Evolutionary conservation across 2,113 vertebrate species (phyloP).

Genomic region (Misgurnus mizolepis): DNA sequence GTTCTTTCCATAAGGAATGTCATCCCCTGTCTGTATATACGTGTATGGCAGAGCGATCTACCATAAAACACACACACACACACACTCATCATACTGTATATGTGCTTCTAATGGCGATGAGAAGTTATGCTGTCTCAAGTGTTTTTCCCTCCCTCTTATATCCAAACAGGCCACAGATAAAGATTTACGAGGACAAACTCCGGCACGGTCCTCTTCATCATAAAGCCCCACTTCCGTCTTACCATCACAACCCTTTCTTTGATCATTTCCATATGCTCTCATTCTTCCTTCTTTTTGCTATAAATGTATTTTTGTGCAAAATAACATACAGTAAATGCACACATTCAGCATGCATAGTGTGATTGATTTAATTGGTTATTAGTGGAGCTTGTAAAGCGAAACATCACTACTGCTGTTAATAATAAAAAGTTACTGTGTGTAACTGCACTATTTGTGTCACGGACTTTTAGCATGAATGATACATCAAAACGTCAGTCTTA

Average conservation of each 20-base stretch:
- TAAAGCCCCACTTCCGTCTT: slow-evolving; percentile 41
- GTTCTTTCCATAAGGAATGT: slow-evolving; percentile 7
- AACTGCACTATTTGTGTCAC: too few relatives aligned
- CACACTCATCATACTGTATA: not conserved
- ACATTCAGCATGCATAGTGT: not conserved
- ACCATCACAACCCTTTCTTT: slow-evolving; percentile 28
- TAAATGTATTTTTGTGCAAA: not conserved
- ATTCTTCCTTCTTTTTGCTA: not conserved
- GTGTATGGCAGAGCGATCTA: slow-evolving; percentile 21
- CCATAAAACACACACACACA: slow-evolving; percentile 23
- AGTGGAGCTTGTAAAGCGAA: too few relatives aligned
- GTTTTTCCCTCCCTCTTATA: slow-evolving; percentile 24
- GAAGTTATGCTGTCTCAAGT: slow-evolving; percentile 19
- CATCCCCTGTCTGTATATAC: not conserved
- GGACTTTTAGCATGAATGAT: too few relatives aligned
- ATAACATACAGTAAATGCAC: too few relatives aligned
- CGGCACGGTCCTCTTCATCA: slow-evolving; percentile 21
- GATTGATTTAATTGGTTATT: slow-evolving; percentile 15
- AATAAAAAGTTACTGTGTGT: too few relatives aligned
- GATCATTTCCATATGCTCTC: slow-evolving; percentile 36
- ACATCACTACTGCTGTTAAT: too few relatives aligned
- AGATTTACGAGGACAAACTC: slow-evolving; percentile 30
- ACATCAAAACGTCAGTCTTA: too few relatives aligned
- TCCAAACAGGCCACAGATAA: slow-evolving; percentile 9
- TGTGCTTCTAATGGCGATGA: slow-evolving; percentile 5